Conservation (phyloP, 1,140 invertebrate species). For the Macrotrachela quadricornifera region DNA sequence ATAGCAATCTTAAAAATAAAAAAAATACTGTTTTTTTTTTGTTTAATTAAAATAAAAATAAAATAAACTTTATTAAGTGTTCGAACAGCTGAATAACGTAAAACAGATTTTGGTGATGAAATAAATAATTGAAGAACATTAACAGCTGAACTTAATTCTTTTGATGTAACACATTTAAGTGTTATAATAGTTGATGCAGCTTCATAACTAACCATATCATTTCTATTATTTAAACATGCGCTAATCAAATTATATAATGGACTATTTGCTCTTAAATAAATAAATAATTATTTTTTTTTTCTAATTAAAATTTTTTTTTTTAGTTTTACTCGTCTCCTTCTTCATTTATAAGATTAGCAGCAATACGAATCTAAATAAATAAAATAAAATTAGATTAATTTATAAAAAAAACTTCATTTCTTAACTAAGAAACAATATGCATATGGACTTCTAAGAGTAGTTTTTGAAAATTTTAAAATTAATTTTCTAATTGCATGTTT, state of each 20-base stretch:
- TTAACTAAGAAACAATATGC: too few relatives aligned
- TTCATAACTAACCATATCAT: constrained; percentile 93
- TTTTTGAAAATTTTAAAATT: constrained; percentile 61
- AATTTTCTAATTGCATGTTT: constrained; percentile 78
- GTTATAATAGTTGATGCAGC: constrained; percentile 72
- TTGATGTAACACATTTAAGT: constrained; percentile 50
- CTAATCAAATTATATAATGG: constrained; percentile 68
- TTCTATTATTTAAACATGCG: constrained; percentile 74
- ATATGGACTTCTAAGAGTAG: constrained; percentile 65
- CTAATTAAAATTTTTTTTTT: too few relatives aligned
- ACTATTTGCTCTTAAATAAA: too few relatives aligned
- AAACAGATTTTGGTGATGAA: constrained; percentile 69
- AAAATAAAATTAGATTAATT: constrained; percentile 3
- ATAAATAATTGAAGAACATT: constrained; percentile 85
- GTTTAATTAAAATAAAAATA: constrained; percentile 45
- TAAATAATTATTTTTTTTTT: too few relatives aligned
- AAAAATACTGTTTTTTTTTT: too few relatives aligned
- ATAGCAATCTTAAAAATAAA: constrained; percentile 38
- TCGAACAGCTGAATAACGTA: constrained; percentile 76
- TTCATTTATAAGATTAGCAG: constrained; percentile 74
- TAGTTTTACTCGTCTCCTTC: constrained; percentile 43
- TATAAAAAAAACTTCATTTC: too few relatives aligned
- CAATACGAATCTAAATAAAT: constrained; percentile 54
- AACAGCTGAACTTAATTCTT: constrained; percentile 70
- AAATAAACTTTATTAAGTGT: constrained; percentile 77